Base-by-base conservation (phyloP, 2,797 vertebrate species). In the Manis crassicaudata region DNA sequence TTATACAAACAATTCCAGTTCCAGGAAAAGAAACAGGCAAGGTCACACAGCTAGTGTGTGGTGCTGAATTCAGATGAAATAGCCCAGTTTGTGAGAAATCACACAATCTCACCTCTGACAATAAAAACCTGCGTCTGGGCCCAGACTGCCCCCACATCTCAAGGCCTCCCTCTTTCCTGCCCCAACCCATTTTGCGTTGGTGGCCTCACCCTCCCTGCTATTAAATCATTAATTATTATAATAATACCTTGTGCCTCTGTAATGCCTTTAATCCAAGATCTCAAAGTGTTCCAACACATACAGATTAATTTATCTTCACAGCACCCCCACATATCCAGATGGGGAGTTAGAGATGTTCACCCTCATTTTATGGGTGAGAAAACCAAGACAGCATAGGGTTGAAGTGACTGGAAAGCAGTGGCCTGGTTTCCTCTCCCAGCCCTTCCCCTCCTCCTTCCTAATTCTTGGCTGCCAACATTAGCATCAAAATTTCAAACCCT, bases 201-300 rank as follows among this genome's bases (percentile, higher is more conserved):
- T 13, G 3, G 43, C 93, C 84, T 94, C 94, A 62, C 87, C 94
- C 93, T 96, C 92, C 95, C 95, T 94, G 68, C 93, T 96, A 88
- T 97, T 97, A 97, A 96, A 90, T 94, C 77, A 92, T 88, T 97
- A 96, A 97, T 96, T 97, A 63, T 91, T 92, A 86, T 97, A 97
- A 97, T 96, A 94, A 97, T 58, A 97, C 92, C 96, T 90, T 97
- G 73, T 82, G 62, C 77, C 63, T 93, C 95, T 58, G 73, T 68
- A 75, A 81, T 89, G 96, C 72, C 95, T 97, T 97, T 97, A 94
- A 97, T 98, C 95, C 95, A 95, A 90, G 70, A 94, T 96, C 95
- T 96, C 95, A 92, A 67, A 88, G 46, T 95, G 77, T 65, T 46
- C 70, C 77, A 86, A 97, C 93, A 94, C 95, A 97, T 83, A 92